phyloP scores from a whole-genome alignment of 1,140 invertebrate genomes.

The Leptinotarsa undecemlineata region DNA sequence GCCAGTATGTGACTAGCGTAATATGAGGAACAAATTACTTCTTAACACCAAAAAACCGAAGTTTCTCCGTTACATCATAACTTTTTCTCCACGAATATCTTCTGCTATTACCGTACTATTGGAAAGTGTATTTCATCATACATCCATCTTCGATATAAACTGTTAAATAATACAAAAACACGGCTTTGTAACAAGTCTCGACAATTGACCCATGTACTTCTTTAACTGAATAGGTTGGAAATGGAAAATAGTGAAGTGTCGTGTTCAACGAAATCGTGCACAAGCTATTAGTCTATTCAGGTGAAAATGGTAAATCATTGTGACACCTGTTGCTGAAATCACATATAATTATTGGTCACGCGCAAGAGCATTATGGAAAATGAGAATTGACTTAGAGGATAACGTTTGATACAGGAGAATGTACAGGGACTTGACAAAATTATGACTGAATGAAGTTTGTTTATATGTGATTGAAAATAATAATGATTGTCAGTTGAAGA shows the following conservation, averaged over 20 bases:
- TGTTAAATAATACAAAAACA: background rate
- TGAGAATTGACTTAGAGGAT: conserved; percentile 12
- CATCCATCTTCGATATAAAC: background rate
- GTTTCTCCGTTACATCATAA: no score
- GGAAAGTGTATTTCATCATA: no score
- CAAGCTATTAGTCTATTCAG: conserved; percentile 25
- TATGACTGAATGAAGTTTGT: no score
- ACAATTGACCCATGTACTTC: conserved; percentile 5
- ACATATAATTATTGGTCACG: conserved; percentile 32
- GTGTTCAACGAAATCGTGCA: conserved; percentile 22
- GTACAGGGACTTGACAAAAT: no score
- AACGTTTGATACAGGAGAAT: background rate
- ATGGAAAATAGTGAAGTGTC: conserved; percentile 14
- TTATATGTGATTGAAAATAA: no score
- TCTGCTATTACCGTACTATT: no score
- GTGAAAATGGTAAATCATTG: conserved; percentile 28
- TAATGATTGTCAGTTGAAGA: no score
- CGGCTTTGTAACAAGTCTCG: background rate
- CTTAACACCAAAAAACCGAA: no score
- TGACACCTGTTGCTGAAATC: conserved; percentile 26
- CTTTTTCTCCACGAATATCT: no score
- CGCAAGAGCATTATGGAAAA: conserved; percentile 18
- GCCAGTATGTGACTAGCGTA: no score
- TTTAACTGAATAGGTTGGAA: background rate
- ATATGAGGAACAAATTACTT: no score